Conservation (phyloP, 2,113 vertebrate genomes). For the Vulpes lagopus region DNA sequence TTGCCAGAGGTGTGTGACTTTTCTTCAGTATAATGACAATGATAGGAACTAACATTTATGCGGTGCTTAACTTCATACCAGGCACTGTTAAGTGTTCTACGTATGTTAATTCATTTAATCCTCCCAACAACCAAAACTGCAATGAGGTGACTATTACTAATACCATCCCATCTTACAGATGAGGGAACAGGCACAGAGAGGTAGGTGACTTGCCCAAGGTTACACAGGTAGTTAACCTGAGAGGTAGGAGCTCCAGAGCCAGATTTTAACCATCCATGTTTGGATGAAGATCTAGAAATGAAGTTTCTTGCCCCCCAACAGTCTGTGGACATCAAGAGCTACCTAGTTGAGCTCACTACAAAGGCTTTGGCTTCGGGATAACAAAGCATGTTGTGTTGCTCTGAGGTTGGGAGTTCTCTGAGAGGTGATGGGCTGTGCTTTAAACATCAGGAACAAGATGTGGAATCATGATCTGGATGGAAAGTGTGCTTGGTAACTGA, state of each 20-base stretch:
- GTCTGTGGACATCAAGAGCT: not conserved
- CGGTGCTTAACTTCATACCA: not conserved
- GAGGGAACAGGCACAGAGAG: not conserved
- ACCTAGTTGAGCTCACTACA: not conserved
- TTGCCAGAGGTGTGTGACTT: not conserved
- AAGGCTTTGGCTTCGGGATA: not conserved
- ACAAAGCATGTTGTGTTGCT: not conserved
- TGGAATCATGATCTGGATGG: not conserved
- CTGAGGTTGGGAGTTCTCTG: not conserved
- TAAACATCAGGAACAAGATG: not conserved
- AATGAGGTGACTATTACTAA: not conserved
- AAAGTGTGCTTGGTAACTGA: not conserved
- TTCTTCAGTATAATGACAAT: not conserved
- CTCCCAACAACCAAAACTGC: not conserved
- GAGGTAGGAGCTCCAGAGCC: not conserved
- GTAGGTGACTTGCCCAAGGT: not conserved
- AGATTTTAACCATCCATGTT: not conserved
- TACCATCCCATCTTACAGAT: not conserved
- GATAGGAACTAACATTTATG: not conserved
- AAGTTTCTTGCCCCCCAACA: not conserved
- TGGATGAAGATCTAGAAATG: not conserved
- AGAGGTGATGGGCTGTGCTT: not conserved
- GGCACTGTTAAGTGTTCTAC: not conserved
- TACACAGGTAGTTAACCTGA: not conserved
- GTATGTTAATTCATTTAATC: not conserved